A percentile compares a stretch with the other conserved stretches of the same genome.
These are phyloP conservation scores for Hipparchia semele DNA, from an alignment of 2,888 invertebrate genomes.

Conservation along the genomic window DNA sequence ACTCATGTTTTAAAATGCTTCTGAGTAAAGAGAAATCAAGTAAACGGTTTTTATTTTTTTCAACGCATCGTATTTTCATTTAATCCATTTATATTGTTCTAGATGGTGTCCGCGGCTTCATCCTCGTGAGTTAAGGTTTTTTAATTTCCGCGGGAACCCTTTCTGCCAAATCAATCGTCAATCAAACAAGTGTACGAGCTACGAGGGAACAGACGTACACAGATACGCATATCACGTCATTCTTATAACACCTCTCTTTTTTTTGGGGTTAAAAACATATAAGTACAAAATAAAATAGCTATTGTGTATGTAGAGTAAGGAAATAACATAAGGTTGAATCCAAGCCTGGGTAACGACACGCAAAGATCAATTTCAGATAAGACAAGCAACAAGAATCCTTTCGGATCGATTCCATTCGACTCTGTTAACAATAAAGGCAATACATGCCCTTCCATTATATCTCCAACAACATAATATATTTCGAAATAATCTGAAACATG, in stretches of 20 bases:
- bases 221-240: too few species aligned
- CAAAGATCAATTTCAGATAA: conserved; percentile 49
- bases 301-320: not conserved
- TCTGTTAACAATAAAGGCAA: conserved; percentile 5
- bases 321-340: conserved; percentile 22
- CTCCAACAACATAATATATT: not conserved
- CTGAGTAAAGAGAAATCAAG: not conserved
- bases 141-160: too few species aligned
- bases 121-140: too few species aligned
- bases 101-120: too few species aligned
- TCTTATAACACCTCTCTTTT: too few species aligned
- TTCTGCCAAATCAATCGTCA: too few species aligned
- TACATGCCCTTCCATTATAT: not conserved
- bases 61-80: not conserved
- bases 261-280: not conserved
- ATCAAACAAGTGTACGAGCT: too few species aligned
- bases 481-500: not conserved
- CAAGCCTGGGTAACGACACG: conserved; percentile 40
- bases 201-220: too few species aligned
- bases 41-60: too few species aligned
- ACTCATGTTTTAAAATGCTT: not conserved
- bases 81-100: too few species aligned
- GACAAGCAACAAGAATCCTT: conserved; percentile 21
- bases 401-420: conserved; percentile 13
- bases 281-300: not conserved